A percentile compares a stretch with the other conserved stretches of the same genome.
Conservation (phyloP, 2,888 invertebrate genomes). For the Ectemnius cavifrons region DNA sequence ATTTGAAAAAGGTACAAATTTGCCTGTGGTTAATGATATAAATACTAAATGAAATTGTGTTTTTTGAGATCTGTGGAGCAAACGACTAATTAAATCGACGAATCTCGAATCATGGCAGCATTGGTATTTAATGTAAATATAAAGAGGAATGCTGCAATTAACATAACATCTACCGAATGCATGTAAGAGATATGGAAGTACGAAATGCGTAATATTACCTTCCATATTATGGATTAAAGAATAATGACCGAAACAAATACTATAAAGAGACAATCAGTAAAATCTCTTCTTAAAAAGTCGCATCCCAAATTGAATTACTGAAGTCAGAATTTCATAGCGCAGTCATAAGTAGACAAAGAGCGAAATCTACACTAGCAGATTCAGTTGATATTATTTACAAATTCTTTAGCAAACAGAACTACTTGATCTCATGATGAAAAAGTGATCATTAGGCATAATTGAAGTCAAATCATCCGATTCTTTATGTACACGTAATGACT, state of each 20-base stretch:
- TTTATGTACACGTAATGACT: constrained; percentile 44
- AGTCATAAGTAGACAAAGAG: constrained; percentile 34
- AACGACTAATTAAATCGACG: no score
- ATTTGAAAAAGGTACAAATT: constrained; percentile 21
- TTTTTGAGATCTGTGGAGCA: constrained; percentile 3
- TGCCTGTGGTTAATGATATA: constrained; percentile 13
- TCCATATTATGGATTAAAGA: neutral
- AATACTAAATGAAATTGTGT: constrained; percentile 42
- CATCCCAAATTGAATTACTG: neutral
- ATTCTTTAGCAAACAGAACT: constrained; percentile 17
- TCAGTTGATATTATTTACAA: constrained; percentile 47
- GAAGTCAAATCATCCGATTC: constrained; percentile 32
- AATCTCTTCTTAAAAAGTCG: neutral
- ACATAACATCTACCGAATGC: neutral
- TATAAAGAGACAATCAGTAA: neutral
- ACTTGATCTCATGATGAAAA: neutral
- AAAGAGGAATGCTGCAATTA: constrained; percentile 3
- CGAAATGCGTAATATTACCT: neutral
- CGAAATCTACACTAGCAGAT: constrained; percentile 28
- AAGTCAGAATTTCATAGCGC: constrained; percentile 35
- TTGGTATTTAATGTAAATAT: no score
- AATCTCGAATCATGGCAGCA: no score
- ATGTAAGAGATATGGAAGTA: neutral
- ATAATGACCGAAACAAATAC: neutral
- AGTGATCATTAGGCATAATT: constrained; percentile 12